Evolutionary conservation across 2,888 invertebrate genomes (phyloP).

Genomic region (Thyatira batis): DNA sequence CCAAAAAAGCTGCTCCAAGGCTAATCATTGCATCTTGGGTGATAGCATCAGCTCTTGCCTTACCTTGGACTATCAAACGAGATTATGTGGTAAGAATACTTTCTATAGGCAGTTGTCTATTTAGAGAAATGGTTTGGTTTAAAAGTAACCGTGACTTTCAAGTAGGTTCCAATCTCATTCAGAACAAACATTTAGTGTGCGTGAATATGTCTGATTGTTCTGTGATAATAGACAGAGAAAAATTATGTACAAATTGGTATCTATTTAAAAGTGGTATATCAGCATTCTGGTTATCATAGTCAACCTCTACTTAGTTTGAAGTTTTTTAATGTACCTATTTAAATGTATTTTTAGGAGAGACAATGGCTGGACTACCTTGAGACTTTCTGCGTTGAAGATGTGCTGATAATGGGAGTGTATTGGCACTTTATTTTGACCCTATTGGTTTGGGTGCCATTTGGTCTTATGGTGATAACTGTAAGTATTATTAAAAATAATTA

Average conservation of each 20-base stretch:
- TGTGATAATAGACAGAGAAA: too few relatives aligned
- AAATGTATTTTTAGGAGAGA: slow-evolving; percentile 77
- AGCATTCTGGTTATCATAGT: too few relatives aligned
- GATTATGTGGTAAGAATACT: slow-evolving; percentile 78
- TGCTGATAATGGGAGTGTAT: slow-evolving; percentile 84
- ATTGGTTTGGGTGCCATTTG: slow-evolving; percentile 89
- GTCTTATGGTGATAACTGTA: slow-evolving; percentile 87
- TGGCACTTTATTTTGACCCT: slow-evolving; percentile 90
- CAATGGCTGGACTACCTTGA: slow-evolving; percentile 90
- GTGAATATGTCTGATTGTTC: too few relatives aligned
- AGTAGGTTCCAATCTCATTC: too few relatives aligned
- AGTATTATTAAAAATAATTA: slow-evolving; percentile 65
- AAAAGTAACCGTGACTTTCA: too few relatives aligned
- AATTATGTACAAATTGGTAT: too few relatives aligned
- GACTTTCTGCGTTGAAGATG: slow-evolving; percentile 88
- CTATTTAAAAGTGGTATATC: too few relatives aligned
- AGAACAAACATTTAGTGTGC: too few relatives aligned
- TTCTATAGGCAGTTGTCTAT: not conserved
- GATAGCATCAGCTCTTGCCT: slow-evolving; percentile 82
- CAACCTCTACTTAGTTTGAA: too few relatives aligned
- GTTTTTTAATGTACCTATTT: not conserved
- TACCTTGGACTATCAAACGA: slow-evolving; percentile 85
- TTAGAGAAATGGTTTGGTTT: too few relatives aligned
- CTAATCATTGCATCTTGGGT: slow-evolving; percentile 87
- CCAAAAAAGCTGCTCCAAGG: slow-evolving; percentile 84